Conservation (phyloP, 1,140 invertebrate species). For the Conopomorpha cramerella region DNA sequence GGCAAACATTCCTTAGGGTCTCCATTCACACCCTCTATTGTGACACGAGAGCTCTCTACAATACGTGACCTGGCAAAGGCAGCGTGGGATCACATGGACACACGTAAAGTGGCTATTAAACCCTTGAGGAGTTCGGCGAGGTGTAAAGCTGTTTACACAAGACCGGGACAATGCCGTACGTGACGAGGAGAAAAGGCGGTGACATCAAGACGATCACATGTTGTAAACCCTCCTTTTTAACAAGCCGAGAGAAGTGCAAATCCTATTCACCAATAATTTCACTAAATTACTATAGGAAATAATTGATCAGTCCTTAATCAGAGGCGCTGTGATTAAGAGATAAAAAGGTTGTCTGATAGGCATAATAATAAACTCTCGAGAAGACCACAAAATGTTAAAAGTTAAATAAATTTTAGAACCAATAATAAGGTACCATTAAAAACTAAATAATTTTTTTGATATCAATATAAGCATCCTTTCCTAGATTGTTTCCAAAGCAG, state of each 20-base stretch:
- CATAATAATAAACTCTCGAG: no score
- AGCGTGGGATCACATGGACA: conserved; percentile 26
- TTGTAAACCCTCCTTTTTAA: conserved; percentile 53
- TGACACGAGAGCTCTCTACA: conserved; percentile 36
- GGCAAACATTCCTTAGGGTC: conserved; percentile 32
- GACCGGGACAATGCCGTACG: conserved; percentile 18
- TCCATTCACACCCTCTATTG: conserved; percentile 22
- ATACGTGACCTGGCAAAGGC: conserved; percentile 42
- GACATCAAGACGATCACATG: conserved; percentile 27
- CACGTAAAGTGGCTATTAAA: conserved; percentile 18
- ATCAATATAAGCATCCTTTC: no score
- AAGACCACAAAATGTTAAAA: no score
- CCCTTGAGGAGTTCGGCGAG: neutral
- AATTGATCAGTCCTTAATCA: no score
- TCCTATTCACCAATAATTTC: no score
- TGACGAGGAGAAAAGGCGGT: conserved; percentile 34
- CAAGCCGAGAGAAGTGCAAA: conserved; percentile 21
- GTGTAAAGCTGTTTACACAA: neutral
- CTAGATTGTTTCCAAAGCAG: no score
- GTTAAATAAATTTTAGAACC: no score
- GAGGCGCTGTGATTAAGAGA: no score
- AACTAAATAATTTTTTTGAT: no score
- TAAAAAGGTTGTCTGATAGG: no score
- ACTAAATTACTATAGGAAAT: no score
- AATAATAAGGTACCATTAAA: no score